Percentiles rank a stretch among this genome's conserved stretches.
These are phyloP conservation scores for Campoletis sonorensis DNA, from an alignment of 1,140 invertebrate genomes.

Conservation along the genomic window DNA sequence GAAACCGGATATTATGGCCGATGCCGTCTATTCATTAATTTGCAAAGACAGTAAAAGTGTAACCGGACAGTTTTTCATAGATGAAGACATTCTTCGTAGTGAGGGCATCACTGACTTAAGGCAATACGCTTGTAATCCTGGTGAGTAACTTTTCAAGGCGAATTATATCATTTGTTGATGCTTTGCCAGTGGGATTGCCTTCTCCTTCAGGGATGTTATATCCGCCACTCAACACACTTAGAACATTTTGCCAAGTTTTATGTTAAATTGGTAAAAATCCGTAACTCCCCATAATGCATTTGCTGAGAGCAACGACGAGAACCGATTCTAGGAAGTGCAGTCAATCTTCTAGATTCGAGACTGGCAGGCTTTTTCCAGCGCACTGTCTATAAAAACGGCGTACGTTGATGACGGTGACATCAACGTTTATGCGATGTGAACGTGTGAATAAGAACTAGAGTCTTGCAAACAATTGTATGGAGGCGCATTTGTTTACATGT, in stretches of 20 bases:
- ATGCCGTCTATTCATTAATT: constrained; percentile 95
- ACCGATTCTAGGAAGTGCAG: constrained; percentile 42
- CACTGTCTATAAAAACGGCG: constrained; percentile 26
- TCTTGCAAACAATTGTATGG: too few relatives aligned
- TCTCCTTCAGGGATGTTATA: too few relatives aligned
- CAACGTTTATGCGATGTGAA: too few relatives aligned
- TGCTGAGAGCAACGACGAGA: constrained; percentile 23
- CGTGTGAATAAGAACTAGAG: too few relatives aligned
- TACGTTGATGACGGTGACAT: too few relatives aligned
- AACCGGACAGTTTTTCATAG: constrained; percentile 96
- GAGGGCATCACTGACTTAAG: constrained; percentile 91
- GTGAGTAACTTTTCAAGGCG: constrained; percentile 72
- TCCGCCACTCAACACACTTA: too few relatives aligned
- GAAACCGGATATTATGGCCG: constrained; percentile 95
- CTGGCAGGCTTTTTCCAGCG: constrained; percentile 34
- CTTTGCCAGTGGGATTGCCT: too few relatives aligned
- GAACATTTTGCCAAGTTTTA: too few relatives aligned
- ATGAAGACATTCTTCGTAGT: constrained; percentile 91
- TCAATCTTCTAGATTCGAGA: constrained; percentile 18
- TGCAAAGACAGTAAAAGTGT: constrained; percentile 85
- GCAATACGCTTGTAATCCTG: constrained; percentile 90
- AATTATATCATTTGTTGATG: not conserved
- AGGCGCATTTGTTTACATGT: too few relatives aligned
- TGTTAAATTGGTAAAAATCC: too few relatives aligned
- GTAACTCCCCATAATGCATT: too few relatives aligned